A percentile compares a stretch with the other conserved stretches of the same genome.
Evolutionary conservation across 2,888 invertebrate species (phyloP).

Genomic region (Cantharis flavilabris): DNA sequence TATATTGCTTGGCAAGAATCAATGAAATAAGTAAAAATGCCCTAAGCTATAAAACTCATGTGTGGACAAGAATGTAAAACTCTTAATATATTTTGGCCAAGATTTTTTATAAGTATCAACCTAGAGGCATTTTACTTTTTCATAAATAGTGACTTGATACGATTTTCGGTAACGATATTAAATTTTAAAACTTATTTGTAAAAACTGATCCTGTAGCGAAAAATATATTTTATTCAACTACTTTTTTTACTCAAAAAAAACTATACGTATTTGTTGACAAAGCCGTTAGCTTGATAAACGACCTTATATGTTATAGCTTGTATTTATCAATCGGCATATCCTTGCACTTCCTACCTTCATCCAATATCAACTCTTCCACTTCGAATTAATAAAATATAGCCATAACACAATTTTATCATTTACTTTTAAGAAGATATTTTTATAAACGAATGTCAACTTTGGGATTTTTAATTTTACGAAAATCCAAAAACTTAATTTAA

Average conservation of each 20-base stretch:
- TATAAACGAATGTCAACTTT: background rate
- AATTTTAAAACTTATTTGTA: background rate
- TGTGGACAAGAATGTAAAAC: background rate
- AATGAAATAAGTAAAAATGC: slow-evolving; percentile 41
- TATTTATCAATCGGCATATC: slow-evolving; percentile 35
- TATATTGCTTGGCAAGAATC: slow-evolving; percentile 51
- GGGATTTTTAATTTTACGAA: background rate
- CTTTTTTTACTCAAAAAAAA: background rate
- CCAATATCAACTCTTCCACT: background rate
- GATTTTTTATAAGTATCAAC: background rate
- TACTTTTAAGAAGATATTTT: background rate
- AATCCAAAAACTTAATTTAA: background rate
- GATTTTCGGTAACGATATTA: background rate
- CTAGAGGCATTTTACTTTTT: background rate
- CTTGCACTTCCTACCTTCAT: background rate
- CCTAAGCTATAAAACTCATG: background rate
- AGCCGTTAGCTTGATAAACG: slow-evolving; percentile 42
- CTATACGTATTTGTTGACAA: background rate
- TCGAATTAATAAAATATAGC: background rate
- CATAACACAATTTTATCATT: background rate
- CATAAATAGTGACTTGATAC: background rate
- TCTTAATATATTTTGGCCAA: background rate
- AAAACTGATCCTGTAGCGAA: background rate
- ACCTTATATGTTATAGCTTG: slow-evolving; percentile 38
- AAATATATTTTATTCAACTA: background rate